These are phyloP conservation scores for Exocentrus adspersus DNA, from an alignment of 2,888 invertebrate species.

Conservation along the genomic window DNA sequence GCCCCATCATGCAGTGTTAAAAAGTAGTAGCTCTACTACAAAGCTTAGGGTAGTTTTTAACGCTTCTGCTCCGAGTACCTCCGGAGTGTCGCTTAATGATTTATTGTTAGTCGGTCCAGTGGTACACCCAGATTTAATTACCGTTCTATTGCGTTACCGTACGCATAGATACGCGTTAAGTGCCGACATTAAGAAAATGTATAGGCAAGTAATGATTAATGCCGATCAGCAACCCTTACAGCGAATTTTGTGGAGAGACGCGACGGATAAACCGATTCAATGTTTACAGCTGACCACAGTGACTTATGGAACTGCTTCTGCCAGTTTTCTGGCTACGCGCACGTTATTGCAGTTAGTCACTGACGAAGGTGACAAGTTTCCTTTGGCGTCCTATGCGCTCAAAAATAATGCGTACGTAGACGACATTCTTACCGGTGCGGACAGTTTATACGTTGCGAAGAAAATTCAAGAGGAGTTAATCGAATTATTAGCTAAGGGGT, in stretches of 20 bases:
- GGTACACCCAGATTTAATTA: no score
- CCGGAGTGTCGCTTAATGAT: no score
- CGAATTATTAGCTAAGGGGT: constrained; percentile 10
- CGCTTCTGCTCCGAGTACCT: no score
- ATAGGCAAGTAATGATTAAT: constrained; percentile 24
- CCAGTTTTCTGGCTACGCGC: constrained; percentile 24
- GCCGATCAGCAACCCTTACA: constrained; percentile 21
- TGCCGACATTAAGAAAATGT: constrained; percentile 29
- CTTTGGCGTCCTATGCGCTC: background rate
- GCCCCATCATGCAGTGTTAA: no score
- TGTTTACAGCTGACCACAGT: constrained; percentile 21
- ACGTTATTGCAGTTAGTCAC: constrained; percentile 6
- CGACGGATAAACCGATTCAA: constrained; percentile 3
- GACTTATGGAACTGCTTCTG: constrained; percentile 26
- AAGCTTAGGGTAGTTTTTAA: no score
- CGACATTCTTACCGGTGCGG: constrained; percentile 12
- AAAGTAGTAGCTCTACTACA: no score
- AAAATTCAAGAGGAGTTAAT: background rate
- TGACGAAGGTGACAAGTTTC: background rate
- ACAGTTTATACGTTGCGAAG: constrained; percentile 6
- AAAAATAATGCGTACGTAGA: constrained; percentile 10
- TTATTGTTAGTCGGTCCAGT: no score
- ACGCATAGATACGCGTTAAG: constrained; percentile 25
- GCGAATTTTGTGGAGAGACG: constrained; percentile 28
- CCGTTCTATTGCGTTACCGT: no score